Base-by-base conservation (phyloP, 1,140 invertebrate species). In the Tyrophagus putrescentiae region DNA sequence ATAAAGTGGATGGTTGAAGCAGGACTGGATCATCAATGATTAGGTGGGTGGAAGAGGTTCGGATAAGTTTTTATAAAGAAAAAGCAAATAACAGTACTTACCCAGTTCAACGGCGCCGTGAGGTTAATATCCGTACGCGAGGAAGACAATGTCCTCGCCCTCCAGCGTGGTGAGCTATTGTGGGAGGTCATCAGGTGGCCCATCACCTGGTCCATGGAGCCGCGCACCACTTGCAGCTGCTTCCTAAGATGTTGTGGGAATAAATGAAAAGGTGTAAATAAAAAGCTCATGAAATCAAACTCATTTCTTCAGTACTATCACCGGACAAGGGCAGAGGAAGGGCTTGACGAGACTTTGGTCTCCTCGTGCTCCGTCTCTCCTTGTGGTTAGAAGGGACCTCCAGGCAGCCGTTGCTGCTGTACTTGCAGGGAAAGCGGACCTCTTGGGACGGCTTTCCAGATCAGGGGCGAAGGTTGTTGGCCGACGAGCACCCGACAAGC, bases 1-100 rank as follows among this genome's bases (percentile, higher is more conserved):
- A 99, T 98, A 71, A 98, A 99, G 74, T 98, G 88, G 70, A n/a
- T 96, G 91, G 52, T 88, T 89, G 73, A 97, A 99, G 75, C 94
- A 98, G 9, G 90, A 94, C 72, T 99, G 95, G 93, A 99, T 98
- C 96, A 98, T 99, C 0, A 98, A n/a, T n/a, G n/a, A n/a, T n/a
- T n/a, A n/a, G n/a, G n/a, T n/a, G n/a, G n/a, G n/a, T n/a, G n/a
- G n/a, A n/a, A n/a, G n/a, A n/a, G n/a, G n/a, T n/a, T n/a, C n/a
- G n/a, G n/a, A n/a, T n/a, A n/a, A n/a, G n/a, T 95, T 95, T 95
- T 39, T 39, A 39, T 94, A 99, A 98, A 71, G 98, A 99, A 74
- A 98, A 87, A 70, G 96, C 90, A 57, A 88, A 73, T 97, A 99
- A 75, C 95, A 98, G 9, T 90, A 94, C 72, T 99, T 0, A 98